Evolutionary conservation across 2,113 vertebrate species (phyloP).

Genomic region (Odontophorus gujanensis): DNA sequence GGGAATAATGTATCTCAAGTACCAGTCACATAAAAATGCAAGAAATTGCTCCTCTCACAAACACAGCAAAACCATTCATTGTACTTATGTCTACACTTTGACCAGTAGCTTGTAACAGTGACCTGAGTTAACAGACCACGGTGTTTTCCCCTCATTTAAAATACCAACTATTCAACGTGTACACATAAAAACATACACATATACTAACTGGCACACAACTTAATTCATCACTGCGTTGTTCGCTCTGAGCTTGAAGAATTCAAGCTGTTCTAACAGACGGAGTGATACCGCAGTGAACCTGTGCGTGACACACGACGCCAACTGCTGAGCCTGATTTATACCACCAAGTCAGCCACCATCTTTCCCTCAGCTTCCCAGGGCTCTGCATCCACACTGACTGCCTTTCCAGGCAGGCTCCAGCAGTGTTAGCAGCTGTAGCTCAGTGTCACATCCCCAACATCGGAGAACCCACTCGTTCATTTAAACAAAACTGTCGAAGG

Average conservation of each 20-base stretch:
- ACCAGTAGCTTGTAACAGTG: conserved; percentile 28
- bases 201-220: not conserved
- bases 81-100: conserved; percentile 51
- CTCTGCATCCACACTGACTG: not conserved
- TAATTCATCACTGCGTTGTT: not conserved
- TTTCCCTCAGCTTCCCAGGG: not conserved
- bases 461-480: not conserved
- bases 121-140: not conserved
- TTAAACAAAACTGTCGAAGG: not conserved
- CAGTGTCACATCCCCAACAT: not conserved
- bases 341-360: not conserved
- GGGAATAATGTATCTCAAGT: conserved; percentile 81
- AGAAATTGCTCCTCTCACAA: conserved; percentile 68
- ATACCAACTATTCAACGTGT: not conserved
- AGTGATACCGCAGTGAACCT: not conserved
- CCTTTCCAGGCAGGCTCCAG: not conserved
- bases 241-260: not conserved
- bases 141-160: not conserved
- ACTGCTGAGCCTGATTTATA: not conserved
- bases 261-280: not conserved
- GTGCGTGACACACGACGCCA: fast-evolving
- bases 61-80: conserved; percentile 58
- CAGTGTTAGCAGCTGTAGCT: fast-evolving
- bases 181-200: not conserved
- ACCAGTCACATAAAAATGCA: conserved; percentile 80